A percentile compares a stretch with the other conserved stretches of the same genome.
Evolutionary conservation across 92 coral and sea anemone genomes (phyloP).

Genomic region (Isaurus tuberculatus): DNA sequence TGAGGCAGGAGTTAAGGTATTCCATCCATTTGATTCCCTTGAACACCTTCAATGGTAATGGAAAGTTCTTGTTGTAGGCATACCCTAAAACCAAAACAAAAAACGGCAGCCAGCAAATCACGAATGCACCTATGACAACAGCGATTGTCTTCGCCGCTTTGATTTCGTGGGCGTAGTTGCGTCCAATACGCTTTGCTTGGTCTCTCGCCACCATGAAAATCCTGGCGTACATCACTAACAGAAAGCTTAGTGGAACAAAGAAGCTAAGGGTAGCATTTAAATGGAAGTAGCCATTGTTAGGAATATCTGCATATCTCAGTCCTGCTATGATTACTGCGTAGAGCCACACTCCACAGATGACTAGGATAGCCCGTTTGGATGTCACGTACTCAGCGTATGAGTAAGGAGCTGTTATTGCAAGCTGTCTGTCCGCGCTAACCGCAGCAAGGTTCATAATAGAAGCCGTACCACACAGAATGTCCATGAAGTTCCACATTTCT

Average conservation of each 20-base stretch:
- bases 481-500: conserved; percentile 77
- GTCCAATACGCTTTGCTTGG: conserved; percentile 85
- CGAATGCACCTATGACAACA: conserved; percentile 91
- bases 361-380: conserved; percentile 75
- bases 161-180: conserved; percentile 84
- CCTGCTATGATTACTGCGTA: conserved; percentile 76
- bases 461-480: conserved; percentile 82
- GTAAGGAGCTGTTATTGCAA: conserved; percentile 93
- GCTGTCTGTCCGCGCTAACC: conserved; percentile 89
- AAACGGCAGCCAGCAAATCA: conserved; percentile 88
- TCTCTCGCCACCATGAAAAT: conserved; percentile 91
- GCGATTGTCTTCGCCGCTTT: conserved; percentile 98
- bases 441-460: conserved; percentile 88
- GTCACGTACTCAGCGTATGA: conserved; percentile 84
- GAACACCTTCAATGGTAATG: conserved; percentile 47
- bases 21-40: conserved; percentile 83
- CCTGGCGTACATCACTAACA: conserved; percentile 87
- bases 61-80: conserved; percentile 47
- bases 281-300: conserved; percentile 62
- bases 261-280: conserved; percentile 77
- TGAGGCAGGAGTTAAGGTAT: conserved; percentile 88
- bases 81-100: conserved; percentile 76
- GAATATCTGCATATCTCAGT: conserved; percentile 48
- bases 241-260: conserved; percentile 74
- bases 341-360: conserved; percentile 78